These are phyloP conservation scores for Muntiacus muntjak DNA, from an alignment of 2,113 vertebrate genomes.

Conservation along the genomic window DNA sequence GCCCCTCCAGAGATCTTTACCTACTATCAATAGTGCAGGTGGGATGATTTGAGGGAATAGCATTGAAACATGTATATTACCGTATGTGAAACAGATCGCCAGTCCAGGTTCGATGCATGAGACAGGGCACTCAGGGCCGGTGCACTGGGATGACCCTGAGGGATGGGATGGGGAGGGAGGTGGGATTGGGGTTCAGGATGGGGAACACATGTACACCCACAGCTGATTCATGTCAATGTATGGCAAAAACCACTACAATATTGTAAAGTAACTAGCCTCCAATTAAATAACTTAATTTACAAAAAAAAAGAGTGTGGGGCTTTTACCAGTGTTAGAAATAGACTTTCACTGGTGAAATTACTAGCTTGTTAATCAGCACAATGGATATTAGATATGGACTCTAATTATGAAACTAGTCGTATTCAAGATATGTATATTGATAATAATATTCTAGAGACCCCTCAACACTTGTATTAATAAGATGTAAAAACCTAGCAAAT, in stretches of 20 bases:
- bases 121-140: accelerated
- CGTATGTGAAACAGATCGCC: background rate
- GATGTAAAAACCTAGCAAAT: background rate
- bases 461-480: background rate
- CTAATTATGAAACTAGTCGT: background rate
- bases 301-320: background rate
- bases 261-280: background rate
- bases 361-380: background rate
- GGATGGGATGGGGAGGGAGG: background rate
- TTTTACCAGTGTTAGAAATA: background rate
- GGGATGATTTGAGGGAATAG: background rate
- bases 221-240: background rate
- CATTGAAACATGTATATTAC: background rate
- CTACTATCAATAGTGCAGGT: background rate
- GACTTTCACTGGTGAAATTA: background rate
- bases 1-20: background rate
- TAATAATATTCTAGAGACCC: background rate
- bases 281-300: background rate
- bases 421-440: background rate
- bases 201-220: background rate
- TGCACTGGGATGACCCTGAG: background rate
- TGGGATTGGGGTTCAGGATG: background rate
- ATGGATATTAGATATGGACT: background rate
- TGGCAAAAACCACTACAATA: background rate
- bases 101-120: background rate